phyloP scores from a whole-genome alignment of 2,888 invertebrate species.

The Leistus spinibarbis region DNA sequence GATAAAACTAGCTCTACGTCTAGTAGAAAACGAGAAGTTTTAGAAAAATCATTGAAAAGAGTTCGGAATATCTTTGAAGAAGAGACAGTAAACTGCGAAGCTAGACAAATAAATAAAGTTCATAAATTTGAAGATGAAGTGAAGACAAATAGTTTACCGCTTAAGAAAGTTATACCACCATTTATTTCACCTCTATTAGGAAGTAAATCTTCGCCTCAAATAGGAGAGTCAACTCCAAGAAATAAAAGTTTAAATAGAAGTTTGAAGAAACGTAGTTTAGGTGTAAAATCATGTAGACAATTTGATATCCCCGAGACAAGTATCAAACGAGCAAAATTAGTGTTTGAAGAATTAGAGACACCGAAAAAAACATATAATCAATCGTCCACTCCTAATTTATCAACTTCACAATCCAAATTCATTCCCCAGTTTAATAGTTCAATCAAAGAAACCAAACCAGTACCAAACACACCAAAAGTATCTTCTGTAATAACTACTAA shows the following conservation, averaged over 20 bases:
- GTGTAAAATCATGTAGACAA: constrained; percentile 48
- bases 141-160: neutral
- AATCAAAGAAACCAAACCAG: constrained; percentile 13
- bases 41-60: constrained; percentile 55
- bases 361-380: constrained; percentile 20
- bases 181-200: neutral
- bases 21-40: constrained; percentile 7
- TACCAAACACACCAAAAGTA: neutral
- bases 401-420: neutral
- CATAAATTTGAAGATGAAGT: neutral
- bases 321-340: constrained; percentile 47
- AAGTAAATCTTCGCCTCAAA: constrained; percentile 5
- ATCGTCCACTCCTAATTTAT: neutral
- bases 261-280: constrained; percentile 47
- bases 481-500: neutral
- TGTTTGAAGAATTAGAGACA: constrained; percentile 44
- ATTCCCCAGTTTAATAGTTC: constrained; percentile 1
- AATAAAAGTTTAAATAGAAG: too few relatives aligned
- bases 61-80: constrained; percentile 46
- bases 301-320: constrained; percentile 49
- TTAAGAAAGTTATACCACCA: neutral
- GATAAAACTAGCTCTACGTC: neutral
- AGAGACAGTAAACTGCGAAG: constrained; percentile 47
- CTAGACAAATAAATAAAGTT: constrained; percentile 44
- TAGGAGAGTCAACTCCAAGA: constrained; percentile 15